Evolutionary conservation across 2,888 invertebrate species (phyloP).

Genomic region (Rutpela maculata): DNA sequence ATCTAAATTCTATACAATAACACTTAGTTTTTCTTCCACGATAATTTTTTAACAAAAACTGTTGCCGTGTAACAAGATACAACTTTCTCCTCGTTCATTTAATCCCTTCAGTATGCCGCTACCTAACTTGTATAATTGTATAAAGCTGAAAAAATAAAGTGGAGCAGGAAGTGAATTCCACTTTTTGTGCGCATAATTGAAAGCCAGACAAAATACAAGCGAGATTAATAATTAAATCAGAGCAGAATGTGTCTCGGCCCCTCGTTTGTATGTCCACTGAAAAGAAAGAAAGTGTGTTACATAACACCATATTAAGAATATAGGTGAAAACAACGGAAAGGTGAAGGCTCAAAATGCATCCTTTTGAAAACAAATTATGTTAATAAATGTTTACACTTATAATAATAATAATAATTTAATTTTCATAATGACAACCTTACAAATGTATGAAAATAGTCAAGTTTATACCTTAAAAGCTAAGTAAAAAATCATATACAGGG

Average conservation of each 20-base stretch:
- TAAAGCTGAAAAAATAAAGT: conserved; percentile 14
- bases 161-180: conserved; percentile 26
- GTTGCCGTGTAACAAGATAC: background rate
- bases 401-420: too few species aligned
- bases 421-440: too few species aligned
- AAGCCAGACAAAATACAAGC: conserved; percentile 31
- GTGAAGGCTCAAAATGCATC: background rate
- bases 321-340: background rate
- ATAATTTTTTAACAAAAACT: too few species aligned
- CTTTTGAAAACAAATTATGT: too few species aligned
- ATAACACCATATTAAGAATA: background rate
- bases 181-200: conserved; percentile 23
- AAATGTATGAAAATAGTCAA: too few species aligned
- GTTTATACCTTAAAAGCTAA: too few species aligned
- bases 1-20: too few species aligned
- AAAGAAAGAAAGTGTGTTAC: conserved; percentile 2
- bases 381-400: too few species aligned
- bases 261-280: background rate
- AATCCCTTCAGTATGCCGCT: conserved; percentile 1
- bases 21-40: too few species aligned
- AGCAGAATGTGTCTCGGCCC: conserved; percentile 9
- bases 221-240: conserved; percentile 28
- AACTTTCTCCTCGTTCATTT: conserved; percentile 20
- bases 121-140: background rate
- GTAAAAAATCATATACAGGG: too few species aligned